Evolutionary conservation across 2,888 invertebrate genomes (phyloP).

Genomic region (Andrena chrysosceles): DNA sequence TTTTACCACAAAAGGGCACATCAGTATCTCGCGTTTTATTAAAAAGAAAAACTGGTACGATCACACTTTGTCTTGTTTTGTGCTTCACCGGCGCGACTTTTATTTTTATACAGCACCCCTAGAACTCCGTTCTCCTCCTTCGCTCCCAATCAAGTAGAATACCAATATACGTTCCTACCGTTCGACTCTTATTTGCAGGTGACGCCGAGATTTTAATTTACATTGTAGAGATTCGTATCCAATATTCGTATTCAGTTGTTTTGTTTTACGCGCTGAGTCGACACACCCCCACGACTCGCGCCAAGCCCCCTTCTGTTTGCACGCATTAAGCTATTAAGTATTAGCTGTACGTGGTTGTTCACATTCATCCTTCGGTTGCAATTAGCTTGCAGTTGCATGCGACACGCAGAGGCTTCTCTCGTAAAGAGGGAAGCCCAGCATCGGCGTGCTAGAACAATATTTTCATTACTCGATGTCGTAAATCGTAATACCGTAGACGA

Average conservation of each 20-base stretch:
- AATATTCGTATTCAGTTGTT: constrained; percentile 6
- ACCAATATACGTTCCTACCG: constrained; percentile 14
- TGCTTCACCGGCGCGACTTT: constrained; percentile 16
- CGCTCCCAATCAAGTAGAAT: constrained; percentile 11
- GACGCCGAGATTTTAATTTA: constrained; percentile 13
- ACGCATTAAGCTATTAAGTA: constrained; percentile 15
- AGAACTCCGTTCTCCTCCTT: neutral
- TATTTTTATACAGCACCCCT: constrained; percentile 25
- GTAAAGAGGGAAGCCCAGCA: neutral
- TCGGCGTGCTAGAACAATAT: neutral
- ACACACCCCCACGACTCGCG: neutral
- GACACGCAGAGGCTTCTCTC: constrained; percentile 16
- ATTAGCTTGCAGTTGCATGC: constrained; percentile 47
- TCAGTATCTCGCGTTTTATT: constrained; percentile 73
- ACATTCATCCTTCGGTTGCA: neutral
- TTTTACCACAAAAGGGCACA: constrained; percentile 53
- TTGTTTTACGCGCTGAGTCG: constrained; percentile 7
- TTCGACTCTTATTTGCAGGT: constrained; percentile 41
- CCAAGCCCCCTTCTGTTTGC: constrained; percentile 33
- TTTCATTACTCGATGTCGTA: constrained; percentile 22
- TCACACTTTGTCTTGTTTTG: constrained; percentile 78
- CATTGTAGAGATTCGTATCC: constrained; percentile 2
- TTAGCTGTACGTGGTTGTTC: neutral
- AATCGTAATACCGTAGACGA: constrained; percentile 30
- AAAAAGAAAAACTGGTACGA: constrained; percentile 74